Evolutionary conservation across 1,140 invertebrate species (phyloP), one percentile per base, ranked within the genome.

Genomic region (Drosophila nasuta): DNA sequence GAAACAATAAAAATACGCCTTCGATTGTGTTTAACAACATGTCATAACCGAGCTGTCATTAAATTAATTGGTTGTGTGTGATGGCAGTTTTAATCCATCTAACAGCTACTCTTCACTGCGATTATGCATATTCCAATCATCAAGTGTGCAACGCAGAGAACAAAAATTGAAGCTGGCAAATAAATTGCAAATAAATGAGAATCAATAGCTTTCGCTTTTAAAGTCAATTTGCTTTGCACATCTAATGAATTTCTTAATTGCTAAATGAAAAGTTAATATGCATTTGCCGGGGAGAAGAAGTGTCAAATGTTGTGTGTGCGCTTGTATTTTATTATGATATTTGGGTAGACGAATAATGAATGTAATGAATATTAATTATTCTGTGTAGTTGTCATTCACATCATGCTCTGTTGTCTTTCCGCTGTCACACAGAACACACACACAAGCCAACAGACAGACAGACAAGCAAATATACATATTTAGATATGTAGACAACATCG

Each of bases 341-440:
- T 38, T 56, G 11, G 13, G 52, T 38, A 56, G 5, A 17, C 7
- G 3, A 35, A 35, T 56, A 56, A 57, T 57, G 54, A 57, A 57
- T 25, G 13, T 41, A 54, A 54, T 54, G 51, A 54, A 54, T 54
- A 54, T 54, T 57, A 57, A 57, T 57, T 57, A 41, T 57, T 41
- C 3, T 20, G 17, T 43, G 30, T 54, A 54, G 28, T 54, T 35
- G 51, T 33, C 51, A 54, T 54, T 54, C 51, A 54, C 51, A 54
- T 7, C 30, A 30, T 33, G 30, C 30, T 54, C n/a, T 13, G 28
- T 33, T 52, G 51, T 52, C 51, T 33, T 33, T 30, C 28, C n/a
- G 52, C 10, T 41, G 54, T 41, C 54, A 57, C 35, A 41, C 54
- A 57, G n/a, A 15, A 25, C n/a, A 43, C 35, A 43, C 52, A 56